Base-by-base conservation (phyloP, 2,888 invertebrate genomes). In the Limnephilus marmoratus region DNA sequence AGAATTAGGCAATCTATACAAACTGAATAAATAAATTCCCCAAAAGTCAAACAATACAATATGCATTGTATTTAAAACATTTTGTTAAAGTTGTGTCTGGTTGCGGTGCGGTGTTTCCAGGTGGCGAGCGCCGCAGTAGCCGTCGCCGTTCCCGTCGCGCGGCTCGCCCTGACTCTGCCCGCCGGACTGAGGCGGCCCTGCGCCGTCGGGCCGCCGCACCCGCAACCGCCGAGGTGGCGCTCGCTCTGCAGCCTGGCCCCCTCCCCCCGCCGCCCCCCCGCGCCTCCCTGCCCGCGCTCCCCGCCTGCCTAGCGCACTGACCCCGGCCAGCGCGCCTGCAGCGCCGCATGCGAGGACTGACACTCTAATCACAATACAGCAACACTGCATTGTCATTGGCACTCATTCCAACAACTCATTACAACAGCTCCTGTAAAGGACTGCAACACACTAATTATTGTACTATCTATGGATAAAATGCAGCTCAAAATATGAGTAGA, bases 191-290 rank as follows among this genome's bases (percentile, higher is more conserved):
- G 9, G 68, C 68, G 24, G 68, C 9, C 91, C 68, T 68, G 37
- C 92, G 93, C 5, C 90, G 91, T 53, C 92, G 90, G 81, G 91
- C 91, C 18, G 96, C 95, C 93, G 93, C 68, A 82, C 92, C 87
- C 95, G 96, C 94, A 94, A 95, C 95, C 37, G n/a, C 92, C 34
- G 85, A 53, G 68, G 86, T 86, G 45, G 80, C 85, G 91, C 31
- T 37, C 68, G 68, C 68, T 82, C 85, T 81, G 53, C 49, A 81
- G 49, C 31, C 96, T 96, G 96, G 95, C 96, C 96, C 96, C 34
- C 82, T 96, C 96, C 95, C 96, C 96, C 95, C 96, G 96, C 96
- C 96, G 96, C 95, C 96, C 96, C 96, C 96, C 96, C 91, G 93
- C 91, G 41, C 93, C 92, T 92, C 93, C 90, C 92, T 91, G 88